A percentile compares a stretch with the other conserved stretches of the same genome.
Conservation (phyloP, 2,888 invertebrate species). For the Erynnis tages region DNA sequence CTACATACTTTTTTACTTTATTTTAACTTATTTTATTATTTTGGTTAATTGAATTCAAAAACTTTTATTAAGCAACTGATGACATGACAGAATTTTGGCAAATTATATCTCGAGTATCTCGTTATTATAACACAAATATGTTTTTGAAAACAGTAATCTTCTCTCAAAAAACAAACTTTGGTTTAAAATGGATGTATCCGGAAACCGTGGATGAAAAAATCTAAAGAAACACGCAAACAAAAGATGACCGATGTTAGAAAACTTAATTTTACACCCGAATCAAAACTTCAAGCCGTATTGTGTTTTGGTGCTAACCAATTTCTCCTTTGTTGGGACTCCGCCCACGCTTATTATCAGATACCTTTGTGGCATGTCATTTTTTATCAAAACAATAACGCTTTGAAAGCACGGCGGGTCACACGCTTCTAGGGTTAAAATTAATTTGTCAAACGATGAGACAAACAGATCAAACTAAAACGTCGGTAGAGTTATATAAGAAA, state of each 20-base stretch:
- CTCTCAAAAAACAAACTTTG: slow-evolving; percentile 62
- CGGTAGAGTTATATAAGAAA: too few species aligned
- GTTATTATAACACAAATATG: slow-evolving; percentile 38
- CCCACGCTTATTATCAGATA: slow-evolving; percentile 79
- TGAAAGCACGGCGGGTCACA: slow-evolving; percentile 53
- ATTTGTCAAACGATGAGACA: slow-evolving; percentile 63
- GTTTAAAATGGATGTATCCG: slow-evolving; percentile 45
- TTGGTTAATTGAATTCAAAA: background rate
- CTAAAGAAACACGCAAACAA: slow-evolving; percentile 52
- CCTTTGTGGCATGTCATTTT: slow-evolving; percentile 76
- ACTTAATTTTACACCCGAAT: slow-evolving; percentile 79
- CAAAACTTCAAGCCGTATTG: slow-evolving; percentile 67
- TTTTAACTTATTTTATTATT: background rate
- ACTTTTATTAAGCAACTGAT: background rate
- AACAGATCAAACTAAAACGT: slow-evolving; percentile 34
- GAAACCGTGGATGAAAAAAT: slow-evolving; percentile 57
- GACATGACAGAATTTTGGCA: slow-evolving; percentile 34
- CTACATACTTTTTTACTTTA: too few species aligned
- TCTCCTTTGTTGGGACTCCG: slow-evolving; percentile 71
- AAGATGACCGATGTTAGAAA: slow-evolving; percentile 60
- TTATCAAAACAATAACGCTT: slow-evolving; percentile 79
- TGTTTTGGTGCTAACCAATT: slow-evolving; percentile 75
- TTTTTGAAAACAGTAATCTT: slow-evolving; percentile 49
- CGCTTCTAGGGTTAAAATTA: slow-evolving; percentile 48
- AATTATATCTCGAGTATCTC: slow-evolving; percentile 36